These are phyloP conservation scores for Rhodinocichla rosea DNA, from an alignment of 2,113 vertebrate species.

Conservation along the genomic window DNA sequence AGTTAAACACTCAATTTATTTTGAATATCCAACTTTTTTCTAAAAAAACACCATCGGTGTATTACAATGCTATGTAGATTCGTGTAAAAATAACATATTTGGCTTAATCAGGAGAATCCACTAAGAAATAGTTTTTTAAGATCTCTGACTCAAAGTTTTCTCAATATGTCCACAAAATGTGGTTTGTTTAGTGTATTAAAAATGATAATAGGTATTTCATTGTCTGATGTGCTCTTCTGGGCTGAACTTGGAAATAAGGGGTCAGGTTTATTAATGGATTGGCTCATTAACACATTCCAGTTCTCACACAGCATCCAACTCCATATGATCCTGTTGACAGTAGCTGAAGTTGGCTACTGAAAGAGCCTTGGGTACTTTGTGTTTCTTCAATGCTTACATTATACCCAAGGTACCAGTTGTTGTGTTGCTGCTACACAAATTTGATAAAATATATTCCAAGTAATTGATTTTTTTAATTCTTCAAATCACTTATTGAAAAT, in stretches of 20 bases:
- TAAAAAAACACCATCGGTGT: background rate
- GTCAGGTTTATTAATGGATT: background rate
- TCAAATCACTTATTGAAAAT: background rate
- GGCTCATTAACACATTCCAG: background rate
- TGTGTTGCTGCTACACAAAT: background rate
- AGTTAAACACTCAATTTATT: background rate
- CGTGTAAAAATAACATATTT: rapidly evolving
- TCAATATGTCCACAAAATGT: background rate
- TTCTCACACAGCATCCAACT: background rate
- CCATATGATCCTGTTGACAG: background rate
- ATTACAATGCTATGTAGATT: background rate
- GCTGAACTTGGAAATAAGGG: background rate
- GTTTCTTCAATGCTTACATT: background rate
- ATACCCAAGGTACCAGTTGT: background rate
- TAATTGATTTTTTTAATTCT: background rate
- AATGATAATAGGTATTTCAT: background rate
- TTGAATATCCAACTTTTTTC: background rate
- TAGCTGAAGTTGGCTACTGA: background rate
- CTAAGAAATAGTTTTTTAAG: background rate
- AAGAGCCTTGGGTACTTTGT: background rate
- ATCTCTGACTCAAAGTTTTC: background rate
- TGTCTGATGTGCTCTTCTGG: background rate
- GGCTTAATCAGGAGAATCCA: background rate
- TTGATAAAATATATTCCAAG: background rate
- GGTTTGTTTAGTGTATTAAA: background rate